These are phyloP conservation scores for Limenitis camilla DNA, from an alignment of 2,888 invertebrate species.

Conservation along the genomic window DNA sequence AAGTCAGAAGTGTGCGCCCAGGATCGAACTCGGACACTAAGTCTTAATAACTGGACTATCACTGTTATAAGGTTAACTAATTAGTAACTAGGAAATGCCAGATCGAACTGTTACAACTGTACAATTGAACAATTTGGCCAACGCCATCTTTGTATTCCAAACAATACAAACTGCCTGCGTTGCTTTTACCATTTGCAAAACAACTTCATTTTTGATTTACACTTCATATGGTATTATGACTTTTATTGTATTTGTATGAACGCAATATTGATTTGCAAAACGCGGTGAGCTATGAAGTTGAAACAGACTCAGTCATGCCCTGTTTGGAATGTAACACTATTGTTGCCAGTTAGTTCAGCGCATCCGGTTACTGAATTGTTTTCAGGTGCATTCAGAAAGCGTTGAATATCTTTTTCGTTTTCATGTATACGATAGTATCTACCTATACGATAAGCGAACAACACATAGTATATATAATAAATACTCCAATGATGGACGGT, in stretches of 20 bases:
- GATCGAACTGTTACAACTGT: too few species aligned
- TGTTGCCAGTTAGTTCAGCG: constrained; percentile 43
- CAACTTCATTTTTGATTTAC: background rate
- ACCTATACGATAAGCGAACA: too few species aligned
- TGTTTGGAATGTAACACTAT: constrained; percentile 45
- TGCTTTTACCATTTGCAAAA: background rate
- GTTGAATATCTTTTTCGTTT: constrained; percentile 38
- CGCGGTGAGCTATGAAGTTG: constrained; percentile 50
- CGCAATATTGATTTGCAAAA: constrained; percentile 44
- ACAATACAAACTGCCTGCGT: too few species aligned
- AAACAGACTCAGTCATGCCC: constrained; percentile 49
- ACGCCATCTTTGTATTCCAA: too few species aligned
- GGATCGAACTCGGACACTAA: too few species aligned
- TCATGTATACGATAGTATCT: constrained; percentile 32
- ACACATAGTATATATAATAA: too few species aligned
- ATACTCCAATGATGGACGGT: too few species aligned
- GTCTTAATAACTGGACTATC: too few species aligned
- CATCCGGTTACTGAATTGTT: constrained; percentile 51
- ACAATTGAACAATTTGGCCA: too few species aligned
- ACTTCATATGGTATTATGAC: background rate
- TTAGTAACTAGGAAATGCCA: too few species aligned
- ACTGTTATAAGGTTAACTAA: too few species aligned
- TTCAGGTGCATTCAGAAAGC: constrained; percentile 48
- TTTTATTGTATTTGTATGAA: constrained; percentile 36
- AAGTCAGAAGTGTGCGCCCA: too few species aligned